Conservation (phyloP, 2,797 vertebrate species). For the Echiichthys vipera region DNA sequence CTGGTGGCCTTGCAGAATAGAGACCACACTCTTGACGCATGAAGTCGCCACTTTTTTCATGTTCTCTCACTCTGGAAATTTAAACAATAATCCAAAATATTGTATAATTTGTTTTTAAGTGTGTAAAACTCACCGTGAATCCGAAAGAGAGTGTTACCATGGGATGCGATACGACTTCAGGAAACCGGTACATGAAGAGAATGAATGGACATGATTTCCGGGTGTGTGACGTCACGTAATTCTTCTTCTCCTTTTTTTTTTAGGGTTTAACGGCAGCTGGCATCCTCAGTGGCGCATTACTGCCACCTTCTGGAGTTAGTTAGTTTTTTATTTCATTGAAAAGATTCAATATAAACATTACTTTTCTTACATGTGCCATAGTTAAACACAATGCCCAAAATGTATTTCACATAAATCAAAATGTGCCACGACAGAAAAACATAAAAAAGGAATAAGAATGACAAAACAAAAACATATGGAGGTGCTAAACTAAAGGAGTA, state of each 20-base stretch:
- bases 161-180: constrained; percentile 35
- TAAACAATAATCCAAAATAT: accelerated
- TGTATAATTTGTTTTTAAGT: accelerated
- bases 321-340: too few relatives aligned
- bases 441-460: too few relatives aligned
- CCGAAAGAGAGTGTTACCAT: constrained; percentile 59
- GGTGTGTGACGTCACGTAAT: constrained; percentile 37
- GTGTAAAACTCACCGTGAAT: constrained; percentile 62
- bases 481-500: too few relatives aligned
- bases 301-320: constrained; percentile 4
- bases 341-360: too few relatives aligned
- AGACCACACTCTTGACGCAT: not conserved
- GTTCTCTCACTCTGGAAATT: accelerated
- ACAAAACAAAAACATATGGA: too few relatives aligned
- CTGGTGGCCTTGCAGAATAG: constrained; percentile 32
- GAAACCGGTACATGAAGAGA: constrained; percentile 73
- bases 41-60: not conserved
- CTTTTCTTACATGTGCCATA: too few relatives aligned
- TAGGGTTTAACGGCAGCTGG: too few relatives aligned
- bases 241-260: constrained; percentile 8
- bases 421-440: too few relatives aligned
- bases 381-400: too few relatives aligned
- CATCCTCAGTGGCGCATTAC: not conserved
- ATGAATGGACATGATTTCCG: constrained; percentile 68
- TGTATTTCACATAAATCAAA: too few relatives aligned